Base-by-base conservation (phyloP, 2,113 vertebrate species). In the Struthidea cinerea region DNA sequence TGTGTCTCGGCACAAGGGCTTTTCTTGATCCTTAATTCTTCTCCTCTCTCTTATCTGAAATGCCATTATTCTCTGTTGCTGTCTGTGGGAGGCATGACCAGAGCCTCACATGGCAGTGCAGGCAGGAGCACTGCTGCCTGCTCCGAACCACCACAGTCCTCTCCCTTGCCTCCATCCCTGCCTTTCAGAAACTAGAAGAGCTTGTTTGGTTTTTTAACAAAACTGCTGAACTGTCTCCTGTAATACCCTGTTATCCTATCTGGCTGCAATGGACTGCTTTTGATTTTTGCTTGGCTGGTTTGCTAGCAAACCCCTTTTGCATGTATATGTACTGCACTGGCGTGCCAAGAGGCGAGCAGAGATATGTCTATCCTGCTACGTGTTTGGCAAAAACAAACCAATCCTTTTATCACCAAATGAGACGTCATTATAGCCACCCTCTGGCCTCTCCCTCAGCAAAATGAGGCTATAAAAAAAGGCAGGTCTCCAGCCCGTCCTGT, bases 171-270 rank as follows among this genome's bases (percentile, higher is more conserved):
- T 89, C 50, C 63, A 47, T 74, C 67, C n/a, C 47, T 35, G 71
- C 75, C 55, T 87, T 70, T 42, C 42, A 37, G 87, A 78, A 91
- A 84, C 37, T 63, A 32, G 55, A 91, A 91, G 60, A 95, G 81
- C 61, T 91, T 76, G 87, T 79, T 82, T 57, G 37, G 13, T 37
- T 94, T 93, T 89, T 42, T 12, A 92, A 21, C 56, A 71, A 56
- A 94, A 78, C 49, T 89, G 93, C 86, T 71, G 60, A 84, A 84
- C 56, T 82, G 24, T 78, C 81, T 94, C 53, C 65, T 75, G 46
- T 50, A 60, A 69, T 57, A 53, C 61, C 46, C 57, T 42, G 5
- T 75, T 67, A 65, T 49, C 22, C 79, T 44, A 17, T 24, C 27
- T 0, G 0, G 24, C 80, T 56, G 75, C 53, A 67, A 64, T 6